Conservation (phyloP, 2,797 vertebrate genomes). For the Lagorchestes hirsutus region DNA sequence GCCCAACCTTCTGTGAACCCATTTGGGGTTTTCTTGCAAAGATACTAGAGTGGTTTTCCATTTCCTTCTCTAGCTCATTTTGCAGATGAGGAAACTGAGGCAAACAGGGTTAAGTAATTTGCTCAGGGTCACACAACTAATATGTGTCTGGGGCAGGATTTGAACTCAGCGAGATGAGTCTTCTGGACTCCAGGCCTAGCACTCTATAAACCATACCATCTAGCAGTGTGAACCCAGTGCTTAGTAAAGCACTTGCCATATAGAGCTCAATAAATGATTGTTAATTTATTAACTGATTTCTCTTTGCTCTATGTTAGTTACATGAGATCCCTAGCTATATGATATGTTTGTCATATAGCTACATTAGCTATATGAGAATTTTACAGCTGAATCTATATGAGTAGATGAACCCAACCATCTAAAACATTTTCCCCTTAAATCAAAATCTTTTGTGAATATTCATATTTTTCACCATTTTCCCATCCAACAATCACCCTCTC, state of each 20-base stretch:
- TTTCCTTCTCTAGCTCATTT: too few relatives aligned
- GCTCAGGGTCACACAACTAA: too few relatives aligned
- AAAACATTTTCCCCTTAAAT: background rate
- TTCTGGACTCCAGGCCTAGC: too few relatives aligned
- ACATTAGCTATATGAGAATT: background rate
- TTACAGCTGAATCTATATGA: background rate
- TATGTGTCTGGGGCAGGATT: too few relatives aligned
- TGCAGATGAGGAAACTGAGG: too few relatives aligned
- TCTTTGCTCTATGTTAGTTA: background rate
- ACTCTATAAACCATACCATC: too few relatives aligned
- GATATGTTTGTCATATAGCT: background rate
- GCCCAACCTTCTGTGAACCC: too few relatives aligned
- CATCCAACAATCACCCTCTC: slow-evolving; percentile 18
- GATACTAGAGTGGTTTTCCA: too few relatives aligned
- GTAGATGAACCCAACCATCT: background rate
- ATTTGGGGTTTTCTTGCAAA: too few relatives aligned
- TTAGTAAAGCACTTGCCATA: background rate
- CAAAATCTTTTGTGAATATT: slow-evolving; percentile 23
- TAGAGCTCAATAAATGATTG: background rate
- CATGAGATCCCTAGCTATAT: background rate
- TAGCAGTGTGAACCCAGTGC: background rate
- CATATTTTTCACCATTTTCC: slow-evolving; percentile 9
- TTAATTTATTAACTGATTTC: background rate
- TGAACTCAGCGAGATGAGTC: too few relatives aligned
- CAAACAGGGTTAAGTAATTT: too few relatives aligned